These are phyloP conservation scores for Sus scrofa DNA, from an alignment of 2,113 vertebrate genomes.

Conservation along the genomic window T2T-Sscrofa CM000812.6:150559501-150560000, in stretches of 20 bases:
- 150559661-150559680: not conserved
- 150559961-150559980: not conserved
- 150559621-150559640: not conserved
- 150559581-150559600: not conserved
- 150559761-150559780: not conserved
- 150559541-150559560: not conserved
- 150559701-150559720: not conserved
- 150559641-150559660: not conserved
- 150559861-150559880: not conserved
- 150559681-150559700: not conserved
- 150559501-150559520: not conserved
- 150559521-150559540: not conserved
- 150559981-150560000: not conserved
- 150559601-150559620: not conserved
- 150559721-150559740: rapidly evolving
- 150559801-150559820: not conserved
- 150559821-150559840: not conserved
- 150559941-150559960: not conserved
- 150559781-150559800: not conserved
- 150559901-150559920: not conserved
- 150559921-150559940: not conserved
- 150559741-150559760: not conserved
- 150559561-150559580: not conserved
- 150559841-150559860: not conserved
- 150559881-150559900: not conserved